Conservation (phyloP, 2,888 invertebrate genomes). For the Chrysolina americana region DNA sequence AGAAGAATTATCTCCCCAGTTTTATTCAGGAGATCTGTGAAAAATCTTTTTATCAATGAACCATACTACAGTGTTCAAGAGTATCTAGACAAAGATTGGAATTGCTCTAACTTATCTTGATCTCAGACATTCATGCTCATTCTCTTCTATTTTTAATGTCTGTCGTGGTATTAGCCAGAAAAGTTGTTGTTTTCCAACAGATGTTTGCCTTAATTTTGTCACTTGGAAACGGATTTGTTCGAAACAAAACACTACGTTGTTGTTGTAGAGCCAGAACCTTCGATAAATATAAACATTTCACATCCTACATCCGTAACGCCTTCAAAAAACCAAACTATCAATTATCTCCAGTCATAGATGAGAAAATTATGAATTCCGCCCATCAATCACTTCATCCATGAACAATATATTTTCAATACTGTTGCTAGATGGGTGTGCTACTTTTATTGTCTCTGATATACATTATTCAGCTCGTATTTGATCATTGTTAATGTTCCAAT, state of each 20-base stretch:
- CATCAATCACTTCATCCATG: background rate
- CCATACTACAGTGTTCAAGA: too few relatives aligned
- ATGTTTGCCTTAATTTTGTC: too few relatives aligned
- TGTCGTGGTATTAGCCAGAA: too few relatives aligned
- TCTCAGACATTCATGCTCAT: too few relatives aligned
- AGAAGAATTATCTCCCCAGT: too few relatives aligned
- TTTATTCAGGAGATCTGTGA: too few relatives aligned
- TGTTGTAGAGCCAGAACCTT: background rate
- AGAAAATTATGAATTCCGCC: conserved; percentile 5
- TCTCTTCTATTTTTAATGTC: too few relatives aligned
- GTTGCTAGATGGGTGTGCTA: background rate
- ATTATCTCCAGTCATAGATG: conserved; percentile 15
- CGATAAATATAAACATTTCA: background rate
- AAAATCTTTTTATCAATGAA: too few relatives aligned
- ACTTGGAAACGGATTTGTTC: too few relatives aligned
- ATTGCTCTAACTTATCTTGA: too few relatives aligned
- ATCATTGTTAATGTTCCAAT: conserved; percentile 12
- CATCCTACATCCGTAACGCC: background rate
- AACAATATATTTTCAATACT: background rate
- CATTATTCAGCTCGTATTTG: background rate
- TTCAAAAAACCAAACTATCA: conserved; percentile 9
- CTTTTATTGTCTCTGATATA: conserved; percentile 4
- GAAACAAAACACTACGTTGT: background rate
- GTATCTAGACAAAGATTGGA: too few relatives aligned
- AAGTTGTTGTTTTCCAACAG: too few relatives aligned